Evolutionary conservation across 2,888 invertebrate genomes (phyloP).

Genomic region (Amphipyra tragopoginis): DNA sequence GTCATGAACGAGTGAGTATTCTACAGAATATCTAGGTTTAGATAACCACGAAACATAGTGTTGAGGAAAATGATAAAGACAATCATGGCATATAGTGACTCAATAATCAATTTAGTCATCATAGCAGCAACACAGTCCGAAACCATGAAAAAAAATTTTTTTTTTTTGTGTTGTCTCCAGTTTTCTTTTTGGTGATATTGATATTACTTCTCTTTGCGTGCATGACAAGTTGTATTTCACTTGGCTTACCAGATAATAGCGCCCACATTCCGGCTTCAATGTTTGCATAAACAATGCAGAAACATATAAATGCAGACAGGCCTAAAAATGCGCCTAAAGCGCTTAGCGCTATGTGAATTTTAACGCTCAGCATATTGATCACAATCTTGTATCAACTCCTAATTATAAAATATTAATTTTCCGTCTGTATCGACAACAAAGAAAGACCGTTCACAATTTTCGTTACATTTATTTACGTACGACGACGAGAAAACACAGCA

Average conservation of each 20-base stretch:
- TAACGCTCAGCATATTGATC: conserved; percentile 76
- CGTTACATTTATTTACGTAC: conserved; percentile 35
- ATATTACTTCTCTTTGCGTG: background rate
- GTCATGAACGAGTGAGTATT: too few species aligned
- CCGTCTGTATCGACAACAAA: conserved; percentile 31
- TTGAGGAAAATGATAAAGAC: too few species aligned
- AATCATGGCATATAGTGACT: too few species aligned
- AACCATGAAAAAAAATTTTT: background rate
- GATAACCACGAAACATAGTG: too few species aligned
- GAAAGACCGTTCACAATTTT: conserved; percentile 29
- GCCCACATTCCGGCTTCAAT: conserved; percentile 87
- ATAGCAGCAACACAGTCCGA: too few species aligned
- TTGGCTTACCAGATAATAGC: conserved; percentile 81
- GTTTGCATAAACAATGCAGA: conserved; percentile 85
- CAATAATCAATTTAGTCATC: too few species aligned
- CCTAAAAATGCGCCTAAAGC: conserved; percentile 78
- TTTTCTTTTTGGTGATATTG: background rate
- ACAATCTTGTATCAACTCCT: conserved; percentile 1
- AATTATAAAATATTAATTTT: conserved; percentile 9
- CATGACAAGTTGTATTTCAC: conserved; percentile 21
- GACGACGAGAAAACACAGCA: conserved; percentile 21
- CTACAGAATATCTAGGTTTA: too few species aligned
- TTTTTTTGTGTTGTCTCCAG: background rate
- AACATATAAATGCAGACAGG: conserved; percentile 84
- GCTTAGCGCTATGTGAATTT: conserved; percentile 82